Percentiles rank a stretch among this genome's conserved stretches.
These are phyloP conservation scores for Tolmerus cingulatus DNA, from an alignment of 2,888 invertebrate genomes.

Conservation along the genomic window DNA sequence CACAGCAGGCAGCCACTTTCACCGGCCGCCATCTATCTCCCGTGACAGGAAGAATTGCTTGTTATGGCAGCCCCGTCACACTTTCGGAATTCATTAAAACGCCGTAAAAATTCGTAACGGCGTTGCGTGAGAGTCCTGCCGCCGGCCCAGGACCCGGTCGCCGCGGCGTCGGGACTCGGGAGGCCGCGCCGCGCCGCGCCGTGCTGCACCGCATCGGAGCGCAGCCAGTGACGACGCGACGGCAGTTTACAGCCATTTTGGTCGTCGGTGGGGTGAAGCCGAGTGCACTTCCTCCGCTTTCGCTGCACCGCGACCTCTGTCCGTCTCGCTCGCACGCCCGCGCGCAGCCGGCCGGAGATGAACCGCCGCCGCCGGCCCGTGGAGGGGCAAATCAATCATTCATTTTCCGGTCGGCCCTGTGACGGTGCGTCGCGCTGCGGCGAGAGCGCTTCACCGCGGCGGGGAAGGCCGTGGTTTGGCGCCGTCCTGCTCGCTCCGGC, in stretches of 20 bases:
- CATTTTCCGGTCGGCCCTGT: slow-evolving; percentile 2
- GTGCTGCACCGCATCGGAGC: neutral
- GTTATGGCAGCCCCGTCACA: slow-evolving; percentile 53
- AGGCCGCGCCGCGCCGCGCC: neutral
- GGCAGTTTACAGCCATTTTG: slow-evolving; percentile 50
- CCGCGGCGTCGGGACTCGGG: no score
- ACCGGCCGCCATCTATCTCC: slow-evolving; percentile 11
- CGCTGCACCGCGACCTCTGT: neutral
- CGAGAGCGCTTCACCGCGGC: slow-evolving; percentile 32
- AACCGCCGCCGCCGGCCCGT: neutral
- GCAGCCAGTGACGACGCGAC: slow-evolving; percentile 26
- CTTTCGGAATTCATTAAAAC: slow-evolving; percentile 52
- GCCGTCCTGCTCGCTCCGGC: slow-evolving; percentile 63
- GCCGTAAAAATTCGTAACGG: slow-evolving; percentile 52
- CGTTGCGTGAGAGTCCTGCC: neutral
- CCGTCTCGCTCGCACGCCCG: neutral
- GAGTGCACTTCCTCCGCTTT: slow-evolving; percentile 44
- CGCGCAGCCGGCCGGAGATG: neutral
- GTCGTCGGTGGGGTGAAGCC: slow-evolving; percentile 42
- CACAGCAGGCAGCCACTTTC: neutral
- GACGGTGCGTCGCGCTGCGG: neutral
- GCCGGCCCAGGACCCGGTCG: neutral
- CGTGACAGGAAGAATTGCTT: slow-evolving; percentile 50
- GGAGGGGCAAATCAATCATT: slow-evolving; percentile 34
- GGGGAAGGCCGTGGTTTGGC: slow-evolving; percentile 58